phyloP scores from a whole-genome alignment of 2,797 vertebrate genomes.

The Sitta carolinensis region DNA sequence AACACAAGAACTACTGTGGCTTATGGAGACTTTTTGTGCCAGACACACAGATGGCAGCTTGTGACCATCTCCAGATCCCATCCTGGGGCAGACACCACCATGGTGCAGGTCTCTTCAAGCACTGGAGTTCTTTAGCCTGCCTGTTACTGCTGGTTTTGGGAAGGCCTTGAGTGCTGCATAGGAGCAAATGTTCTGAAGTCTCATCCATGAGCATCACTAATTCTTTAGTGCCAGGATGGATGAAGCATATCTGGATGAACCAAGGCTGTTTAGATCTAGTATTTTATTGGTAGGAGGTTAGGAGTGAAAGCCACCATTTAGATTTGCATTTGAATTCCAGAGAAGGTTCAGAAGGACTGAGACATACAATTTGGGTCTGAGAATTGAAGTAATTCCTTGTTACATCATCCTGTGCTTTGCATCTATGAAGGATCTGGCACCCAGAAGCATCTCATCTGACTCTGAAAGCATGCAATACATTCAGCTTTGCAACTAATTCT shows the following conservation, averaged over 20 bases:
- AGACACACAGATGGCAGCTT: accelerated
- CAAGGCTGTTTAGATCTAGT: background rate
- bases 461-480: background rate
- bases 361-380: background rate
- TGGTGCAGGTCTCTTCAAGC: background rate
- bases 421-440: background rate
- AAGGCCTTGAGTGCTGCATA: background rate
- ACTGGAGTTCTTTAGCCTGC: background rate
- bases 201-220: background rate
- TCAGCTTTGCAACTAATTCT: background rate
- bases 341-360: background rate
- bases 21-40: background rate
- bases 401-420: background rate
- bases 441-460: background rate
- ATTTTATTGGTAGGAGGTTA: background rate
- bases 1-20: background rate
- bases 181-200: background rate
- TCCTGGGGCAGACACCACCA: background rate
- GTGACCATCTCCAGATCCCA: background rate
- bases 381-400: background rate
- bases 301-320: background rate
- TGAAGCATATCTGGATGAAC: background rate
- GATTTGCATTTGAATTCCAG: background rate
- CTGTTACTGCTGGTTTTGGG: background rate
- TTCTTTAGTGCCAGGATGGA: background rate